Percentiles rank a stretch among this genome's conserved stretches.
phyloP scores from a whole-genome alignment of 2,113 vertebrate genomes.

The Dicerorhinus sumatrensis region DNA sequence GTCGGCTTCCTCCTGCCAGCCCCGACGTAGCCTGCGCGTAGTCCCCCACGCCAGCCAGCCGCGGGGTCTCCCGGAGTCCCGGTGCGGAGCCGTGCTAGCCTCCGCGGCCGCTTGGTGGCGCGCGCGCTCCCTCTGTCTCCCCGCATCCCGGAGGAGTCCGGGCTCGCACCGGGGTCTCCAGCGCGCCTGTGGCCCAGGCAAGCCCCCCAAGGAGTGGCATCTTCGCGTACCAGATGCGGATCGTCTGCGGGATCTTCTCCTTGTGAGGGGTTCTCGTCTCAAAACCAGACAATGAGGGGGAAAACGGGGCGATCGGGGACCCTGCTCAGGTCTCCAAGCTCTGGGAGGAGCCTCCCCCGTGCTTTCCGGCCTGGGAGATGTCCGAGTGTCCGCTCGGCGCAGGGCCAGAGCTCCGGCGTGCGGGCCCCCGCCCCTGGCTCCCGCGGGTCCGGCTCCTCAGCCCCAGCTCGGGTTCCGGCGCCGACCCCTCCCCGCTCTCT shows the following conservation, averaged over 20 bases:
- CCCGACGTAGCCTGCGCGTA: not conserved
- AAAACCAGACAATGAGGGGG: not conserved
- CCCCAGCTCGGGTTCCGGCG: constrained; percentile 51
- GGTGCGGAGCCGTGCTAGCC: not conserved
- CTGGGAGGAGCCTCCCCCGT: constrained; percentile 60
- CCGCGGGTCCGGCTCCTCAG: not conserved
- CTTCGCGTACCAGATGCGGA: not conserved
- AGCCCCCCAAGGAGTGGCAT: not conserved
- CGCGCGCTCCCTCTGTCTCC: not conserved
- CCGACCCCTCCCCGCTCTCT: constrained; percentile 51
- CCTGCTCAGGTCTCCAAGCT: not conserved
- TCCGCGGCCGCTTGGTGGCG: constrained; percentile 58
- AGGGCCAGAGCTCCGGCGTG: constrained; percentile 53
- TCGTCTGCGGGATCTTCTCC: not conserved
- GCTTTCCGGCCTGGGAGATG: constrained; percentile 68
- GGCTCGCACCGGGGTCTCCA: not conserved
- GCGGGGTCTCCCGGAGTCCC: not conserved
- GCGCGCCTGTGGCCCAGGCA: not conserved
- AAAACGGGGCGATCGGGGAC: not conserved
- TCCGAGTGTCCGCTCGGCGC: constrained; percentile 68
- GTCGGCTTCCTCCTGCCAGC: not conserved
- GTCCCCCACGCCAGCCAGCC: fast-evolving
- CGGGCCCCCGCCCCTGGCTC: constrained; percentile 46
- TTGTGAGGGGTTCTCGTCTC: not conserved
- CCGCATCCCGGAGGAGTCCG: not conserved